A percentile compares a stretch with the other conserved stretches of the same genome.
These are phyloP conservation scores for Cyprinella venusta DNA, from an alignment of 2,797 vertebrate species.

Conservation along the genomic window DNA sequence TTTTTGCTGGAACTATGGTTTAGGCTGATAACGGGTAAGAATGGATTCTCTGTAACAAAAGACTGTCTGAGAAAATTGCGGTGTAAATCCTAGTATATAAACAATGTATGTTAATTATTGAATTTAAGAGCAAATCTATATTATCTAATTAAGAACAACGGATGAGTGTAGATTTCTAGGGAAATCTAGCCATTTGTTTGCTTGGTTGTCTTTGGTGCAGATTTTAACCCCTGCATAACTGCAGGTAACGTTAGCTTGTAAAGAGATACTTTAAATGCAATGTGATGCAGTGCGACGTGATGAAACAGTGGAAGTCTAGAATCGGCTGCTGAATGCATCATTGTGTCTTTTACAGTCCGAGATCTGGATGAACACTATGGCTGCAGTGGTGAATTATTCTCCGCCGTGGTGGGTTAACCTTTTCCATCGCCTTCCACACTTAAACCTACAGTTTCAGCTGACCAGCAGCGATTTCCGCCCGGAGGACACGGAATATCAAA, in stretches of 20 bases:
- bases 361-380: conserved; percentile 73
- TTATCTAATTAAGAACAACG: neutral
- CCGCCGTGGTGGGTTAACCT: conserved; percentile 95
- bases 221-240: conserved; percentile 50
- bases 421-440: conserved; percentile 90
- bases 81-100: neutral
- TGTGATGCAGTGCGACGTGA: conserved; percentile 47
- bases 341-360: conserved; percentile 18
- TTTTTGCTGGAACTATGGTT: conserved; percentile 28
- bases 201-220: conserved; percentile 30
- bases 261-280: conserved; percentile 41
- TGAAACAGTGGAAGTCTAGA: conserved; percentile 7
- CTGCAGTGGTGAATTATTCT: conserved; percentile 88
- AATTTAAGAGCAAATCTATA: too few species aligned
- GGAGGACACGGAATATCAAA: conserved; percentile 89
- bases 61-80: neutral
- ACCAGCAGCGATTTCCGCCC: conserved; percentile 88
- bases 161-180: too few species aligned
- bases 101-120: neutral
- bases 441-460: conserved; percentile 87
- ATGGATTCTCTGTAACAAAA: conserved; percentile 8
- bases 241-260: neutral
- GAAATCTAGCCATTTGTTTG: neutral
- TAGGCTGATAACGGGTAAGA: conserved; percentile 38
- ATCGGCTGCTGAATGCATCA: neutral